Conservation (phyloP, 1,140 invertebrate species). For the Pachyrhynchus sulphureomaculatus region DNA sequence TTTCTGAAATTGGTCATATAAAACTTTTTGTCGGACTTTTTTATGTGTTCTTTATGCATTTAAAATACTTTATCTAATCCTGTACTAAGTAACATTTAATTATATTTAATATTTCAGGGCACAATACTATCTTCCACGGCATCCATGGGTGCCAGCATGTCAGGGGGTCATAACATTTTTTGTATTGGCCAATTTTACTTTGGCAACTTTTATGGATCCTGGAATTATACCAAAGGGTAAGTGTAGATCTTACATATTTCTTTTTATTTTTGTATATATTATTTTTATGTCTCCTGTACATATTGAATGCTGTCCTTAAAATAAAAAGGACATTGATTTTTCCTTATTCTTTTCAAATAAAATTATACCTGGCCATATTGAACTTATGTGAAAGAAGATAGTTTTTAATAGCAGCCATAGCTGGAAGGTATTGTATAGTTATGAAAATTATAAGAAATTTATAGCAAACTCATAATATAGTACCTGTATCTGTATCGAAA, state of each 20-base stretch:
- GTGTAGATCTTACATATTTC: conserved; percentile 1
- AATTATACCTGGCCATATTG: too few species aligned
- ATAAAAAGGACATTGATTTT: too few species aligned
- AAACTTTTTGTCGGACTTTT: too few species aligned
- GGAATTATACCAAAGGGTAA: conserved; percentile 98
- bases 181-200: conserved; percentile 95
- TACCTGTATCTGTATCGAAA: too few species aligned
- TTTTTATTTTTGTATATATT: background rate
- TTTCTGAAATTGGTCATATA: too few species aligned
- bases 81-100: background rate
- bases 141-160: conserved; percentile 87
- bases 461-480: too few species aligned
- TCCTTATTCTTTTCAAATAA: too few species aligned
- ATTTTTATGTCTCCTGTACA: conserved; percentile 8
- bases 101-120: conserved; percentile 68
- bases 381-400: too few species aligned
- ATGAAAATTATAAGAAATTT: too few species aligned
- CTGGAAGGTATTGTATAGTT: too few species aligned
- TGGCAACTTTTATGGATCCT: conserved; percentile 99
- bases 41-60: too few species aligned
- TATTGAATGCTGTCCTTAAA: conserved; percentile 6
- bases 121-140: conserved; percentile 75
- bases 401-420: too few species aligned
- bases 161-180: conserved; percentile 95
- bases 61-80: background rate